A percentile compares a stretch with the other conserved stretches of the same genome.
These are phyloP conservation scores for Pachyrhynchus sulphureomaculatus DNA, from an alignment of 1,140 invertebrate species.

Conservation along the genomic window DNA sequence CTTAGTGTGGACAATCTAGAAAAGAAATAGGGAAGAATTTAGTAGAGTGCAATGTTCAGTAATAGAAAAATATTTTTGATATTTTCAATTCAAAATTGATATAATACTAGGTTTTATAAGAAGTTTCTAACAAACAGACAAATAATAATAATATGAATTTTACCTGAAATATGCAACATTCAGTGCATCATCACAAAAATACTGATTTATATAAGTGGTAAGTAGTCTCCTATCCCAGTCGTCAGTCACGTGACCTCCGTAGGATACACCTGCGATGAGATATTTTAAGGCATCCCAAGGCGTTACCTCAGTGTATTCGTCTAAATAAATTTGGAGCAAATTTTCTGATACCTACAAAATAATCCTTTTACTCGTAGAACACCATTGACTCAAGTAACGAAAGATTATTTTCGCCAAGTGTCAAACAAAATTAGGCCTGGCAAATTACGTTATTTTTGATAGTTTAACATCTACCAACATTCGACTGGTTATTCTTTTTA, in stretches of 20 bases:
- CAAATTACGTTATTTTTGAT: no score
- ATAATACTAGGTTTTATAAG: no score
- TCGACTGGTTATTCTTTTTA: no score
- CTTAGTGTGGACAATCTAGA: slow-evolving; percentile 63
- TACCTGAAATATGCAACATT: slow-evolving; percentile 67
- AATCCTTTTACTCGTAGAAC: not conserved
- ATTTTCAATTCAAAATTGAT: no score
- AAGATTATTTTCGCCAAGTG: no score
- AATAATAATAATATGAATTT: no score
- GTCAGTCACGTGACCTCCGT: slow-evolving; percentile 92
- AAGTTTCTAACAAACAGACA: no score
- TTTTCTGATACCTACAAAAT: slow-evolving; percentile 73
- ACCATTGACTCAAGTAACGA: no score
- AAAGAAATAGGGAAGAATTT: not conserved
- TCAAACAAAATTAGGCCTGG: no score
- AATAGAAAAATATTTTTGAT: no score
- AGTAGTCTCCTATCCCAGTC: slow-evolving; percentile 88
- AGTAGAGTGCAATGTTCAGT: no score
- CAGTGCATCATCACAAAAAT: slow-evolving; percentile 71
- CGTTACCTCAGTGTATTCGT: slow-evolving; percentile 74
- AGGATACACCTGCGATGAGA: slow-evolving; percentile 89
- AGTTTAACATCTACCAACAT: no score
- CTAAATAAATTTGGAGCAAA: slow-evolving; percentile 75
- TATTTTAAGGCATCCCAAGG: slow-evolving; percentile 91
- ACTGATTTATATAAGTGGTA: slow-evolving; percentile 78